Percentiles rank a stretch among this genome's conserved stretches.
Evolutionary conservation across 2,113 vertebrate genomes (phyloP).

Genomic region (Diadophis punctatus): DNA sequence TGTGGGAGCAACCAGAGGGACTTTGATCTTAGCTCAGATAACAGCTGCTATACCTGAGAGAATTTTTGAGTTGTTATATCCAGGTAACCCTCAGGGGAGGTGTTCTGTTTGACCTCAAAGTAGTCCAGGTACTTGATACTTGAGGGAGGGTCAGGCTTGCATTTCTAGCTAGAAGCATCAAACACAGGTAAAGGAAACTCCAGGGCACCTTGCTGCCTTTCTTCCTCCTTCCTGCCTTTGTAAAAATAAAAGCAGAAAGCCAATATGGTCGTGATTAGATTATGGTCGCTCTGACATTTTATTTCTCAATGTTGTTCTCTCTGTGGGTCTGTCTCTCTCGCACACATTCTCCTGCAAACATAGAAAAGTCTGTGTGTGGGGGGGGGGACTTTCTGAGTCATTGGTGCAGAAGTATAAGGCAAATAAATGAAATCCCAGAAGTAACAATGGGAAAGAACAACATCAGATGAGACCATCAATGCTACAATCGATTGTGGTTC

Average conservation of each 20-base stretch:
- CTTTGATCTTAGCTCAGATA: constrained; percentile 93
- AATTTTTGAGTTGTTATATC: constrained; percentile 73
- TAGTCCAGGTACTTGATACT: constrained; percentile 83
- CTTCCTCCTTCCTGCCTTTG: constrained; percentile 44
- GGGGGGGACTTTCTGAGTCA: constrained; percentile 63
- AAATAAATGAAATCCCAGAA: constrained; percentile 51
- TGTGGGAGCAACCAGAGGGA: constrained; percentile 70
- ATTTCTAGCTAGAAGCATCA: constrained; percentile 62
- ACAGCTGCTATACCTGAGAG: constrained; percentile 77
- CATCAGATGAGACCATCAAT: neutral
- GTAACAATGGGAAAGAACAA: constrained; percentile 24
- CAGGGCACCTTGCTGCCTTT: constrained; percentile 66
- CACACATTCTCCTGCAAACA: constrained; percentile 52
- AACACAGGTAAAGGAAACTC: constrained; percentile 66
- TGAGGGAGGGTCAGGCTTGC: constrained; percentile 79
- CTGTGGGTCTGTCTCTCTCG: constrained; percentile 53
- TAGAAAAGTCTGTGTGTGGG: constrained; percentile 61
- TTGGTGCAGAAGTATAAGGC: constrained; percentile 49
- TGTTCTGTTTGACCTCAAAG: constrained; percentile 90
- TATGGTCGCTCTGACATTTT: constrained; percentile 62
- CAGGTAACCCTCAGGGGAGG: constrained; percentile 82
- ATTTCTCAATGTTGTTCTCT: neutral
- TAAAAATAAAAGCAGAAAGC: constrained; percentile 70
- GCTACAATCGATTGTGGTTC: neutral
- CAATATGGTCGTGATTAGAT: constrained; percentile 68